Evolutionary conservation across 2,113 vertebrate genomes (phyloP), one percentile per base, ranked within the genome.

Genomic region (Propithecus coquereli): DNA sequence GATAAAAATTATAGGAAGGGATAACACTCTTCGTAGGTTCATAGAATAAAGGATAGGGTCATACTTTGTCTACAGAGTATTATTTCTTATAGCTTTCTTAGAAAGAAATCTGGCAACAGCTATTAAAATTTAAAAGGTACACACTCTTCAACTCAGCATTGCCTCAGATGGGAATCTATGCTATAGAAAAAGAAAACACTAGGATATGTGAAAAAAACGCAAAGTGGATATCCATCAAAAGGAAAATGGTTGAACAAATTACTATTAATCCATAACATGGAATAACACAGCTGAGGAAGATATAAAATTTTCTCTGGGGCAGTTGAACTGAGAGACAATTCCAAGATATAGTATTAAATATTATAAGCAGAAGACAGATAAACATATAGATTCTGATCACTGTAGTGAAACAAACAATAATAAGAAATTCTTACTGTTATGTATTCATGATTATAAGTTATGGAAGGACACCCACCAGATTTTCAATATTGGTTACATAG

Each of bases 91-190:
- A 88, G 14, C 20, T 12, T 90, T 79, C 32, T 93, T 59, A 86
- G 63, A 86, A 80, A 89, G 52, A 90, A 89, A 85, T 52, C 57
- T 50, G 37, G 37, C 65, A 89, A 73, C 9, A 59, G 54, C n/a
- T 91, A 93, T 94, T 93, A 91, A 71, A 77, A 87, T 71, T 87
- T 74, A 77, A 94, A 93, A 82, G 65, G 43, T 11, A 71, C 22
- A 83, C 13, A 91, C 32, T 7, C 22, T 95, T 76, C 52, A 68
- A 74, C 8, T 85, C 16, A 93, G 82, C 37, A 65, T 79, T 63
- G n/a, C 37, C 27, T 89, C 63, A 79, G 18, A 52, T 79, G 37
- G 27, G 37, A 83, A 93, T 83, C 54, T 93, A 34, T 77, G 77
- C 25, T 68, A 57, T 2, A 57, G 82, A 79, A 91, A 91, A 95